These are phyloP conservation scores for Jaculus jaculus DNA, from an alignment of 2,113 vertebrate genomes.

Conservation along the genomic window DNA sequence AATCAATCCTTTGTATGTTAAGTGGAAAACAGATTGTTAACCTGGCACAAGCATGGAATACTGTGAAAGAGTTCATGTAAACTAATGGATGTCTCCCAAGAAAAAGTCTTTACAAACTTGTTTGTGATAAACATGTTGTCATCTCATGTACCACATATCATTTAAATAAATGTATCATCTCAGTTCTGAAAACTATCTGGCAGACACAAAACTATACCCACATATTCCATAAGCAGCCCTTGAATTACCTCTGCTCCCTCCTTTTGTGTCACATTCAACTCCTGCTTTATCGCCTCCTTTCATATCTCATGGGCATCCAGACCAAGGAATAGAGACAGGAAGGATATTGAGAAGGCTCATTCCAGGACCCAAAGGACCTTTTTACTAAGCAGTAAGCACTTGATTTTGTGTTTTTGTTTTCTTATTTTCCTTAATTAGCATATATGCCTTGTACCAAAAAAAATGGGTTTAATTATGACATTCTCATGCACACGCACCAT, in stretches of 20 bases:
- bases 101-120: slow-evolving; percentile 6
- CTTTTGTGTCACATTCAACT: background rate
- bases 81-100: background rate
- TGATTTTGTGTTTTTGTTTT: background rate
- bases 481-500: background rate
- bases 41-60: background rate
- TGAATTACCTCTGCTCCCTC: background rate
- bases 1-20: background rate
- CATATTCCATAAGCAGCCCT: background rate
- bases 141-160: background rate
- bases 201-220: background rate
- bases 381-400: background rate
- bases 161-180: background rate
- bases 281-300: background rate
- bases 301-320: background rate
- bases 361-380: background rate
- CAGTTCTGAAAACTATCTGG: background rate
- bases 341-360: background rate
- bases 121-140: background rate
- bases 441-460: too few relatives aligned
- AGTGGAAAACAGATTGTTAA: background rate
- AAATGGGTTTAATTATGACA: background rate
- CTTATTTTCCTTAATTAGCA: background rate
- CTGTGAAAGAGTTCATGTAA: background rate
- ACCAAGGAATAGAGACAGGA: background rate